Percentiles rank a stretch among this genome's conserved stretches.
Conservation (phyloP, 2,797 vertebrate genomes). For the Cossypha dichroa region DNA sequence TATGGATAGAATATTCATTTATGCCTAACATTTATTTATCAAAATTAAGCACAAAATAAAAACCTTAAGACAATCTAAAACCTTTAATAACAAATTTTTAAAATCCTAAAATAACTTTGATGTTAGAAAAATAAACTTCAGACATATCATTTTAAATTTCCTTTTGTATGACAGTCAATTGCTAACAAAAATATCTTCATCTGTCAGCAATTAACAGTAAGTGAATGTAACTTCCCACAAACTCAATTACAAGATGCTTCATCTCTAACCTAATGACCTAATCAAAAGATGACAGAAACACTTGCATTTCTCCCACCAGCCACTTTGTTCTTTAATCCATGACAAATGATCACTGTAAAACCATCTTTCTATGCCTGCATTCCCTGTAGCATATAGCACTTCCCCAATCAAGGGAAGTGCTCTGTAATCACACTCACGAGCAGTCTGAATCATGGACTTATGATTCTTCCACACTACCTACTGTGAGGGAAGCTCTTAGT, state of each 20-base stretch:
- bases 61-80: not conserved
- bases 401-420: not conserved
- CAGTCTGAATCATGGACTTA: not conserved
- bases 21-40: not conserved
- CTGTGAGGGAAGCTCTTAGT: not conserved
- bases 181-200: not conserved
- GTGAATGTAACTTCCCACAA: not conserved
- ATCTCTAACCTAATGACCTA: not conserved
- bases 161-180: not conserved
- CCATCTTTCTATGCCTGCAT: not conserved
- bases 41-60: not conserved
- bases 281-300: not conserved
- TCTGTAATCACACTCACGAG: not conserved
- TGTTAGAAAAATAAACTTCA: not conserved
- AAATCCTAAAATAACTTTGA: not conserved
- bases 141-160: not conserved
- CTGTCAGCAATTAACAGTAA: not conserved
- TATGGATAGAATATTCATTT: not conserved
- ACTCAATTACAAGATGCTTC: not conserved
- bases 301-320: not conserved
- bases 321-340: not conserved
- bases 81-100: not conserved
- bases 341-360: not conserved
- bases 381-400: not conserved
- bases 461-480: rapidly evolving